A percentile compares a stretch with the other conserved stretches of the same genome.
These are phyloP conservation scores for Zele albiditarsus DNA, from an alignment of 2,888 invertebrate genomes.

Conservation along the genomic window DNA sequence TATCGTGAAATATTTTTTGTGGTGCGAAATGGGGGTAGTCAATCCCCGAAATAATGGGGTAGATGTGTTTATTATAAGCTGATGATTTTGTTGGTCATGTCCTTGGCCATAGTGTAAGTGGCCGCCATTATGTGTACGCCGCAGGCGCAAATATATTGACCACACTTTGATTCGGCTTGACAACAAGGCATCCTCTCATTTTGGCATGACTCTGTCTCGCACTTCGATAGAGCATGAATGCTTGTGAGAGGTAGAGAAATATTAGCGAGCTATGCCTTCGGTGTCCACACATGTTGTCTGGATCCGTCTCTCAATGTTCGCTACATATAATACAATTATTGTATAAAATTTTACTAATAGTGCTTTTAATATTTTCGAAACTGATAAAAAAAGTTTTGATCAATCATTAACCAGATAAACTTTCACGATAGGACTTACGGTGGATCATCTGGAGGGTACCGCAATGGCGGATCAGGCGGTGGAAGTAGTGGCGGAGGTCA, in stretches of 20 bases:
- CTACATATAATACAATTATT: conserved; percentile 69
- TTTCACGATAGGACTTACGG: conserved; percentile 63
- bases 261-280: conserved; percentile 83
- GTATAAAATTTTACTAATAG: background rate
- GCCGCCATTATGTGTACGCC: conserved; percentile 54
- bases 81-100: conserved; percentile 17
- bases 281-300: conserved; percentile 84
- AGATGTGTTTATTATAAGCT: too few relatives aligned
- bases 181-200: conserved; percentile 76
- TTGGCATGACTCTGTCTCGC: conserved; percentile 83
- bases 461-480: conserved; percentile 57
- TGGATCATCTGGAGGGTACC: conserved; percentile 59
- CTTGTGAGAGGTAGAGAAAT: conserved; percentile 81
- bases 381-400: background rate
- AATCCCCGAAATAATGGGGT: too few relatives aligned
- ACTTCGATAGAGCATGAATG: conserved; percentile 82
- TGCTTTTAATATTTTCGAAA: background rate
- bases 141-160: conserved; percentile 55
- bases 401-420: background rate
- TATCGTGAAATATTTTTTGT: too few relatives aligned
- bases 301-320: conserved; percentile 85
- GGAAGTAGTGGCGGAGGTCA: conserved; percentile 56
- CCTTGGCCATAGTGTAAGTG: conserved; percentile 39
- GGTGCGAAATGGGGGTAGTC: too few relatives aligned
- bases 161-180: conserved; percentile 28